A percentile compares a stretch with the other conserved stretches of the same genome.
Conservation (phyloP, 2,797 vertebrate genomes). For the Micropoecilia bifurca region DNA sequence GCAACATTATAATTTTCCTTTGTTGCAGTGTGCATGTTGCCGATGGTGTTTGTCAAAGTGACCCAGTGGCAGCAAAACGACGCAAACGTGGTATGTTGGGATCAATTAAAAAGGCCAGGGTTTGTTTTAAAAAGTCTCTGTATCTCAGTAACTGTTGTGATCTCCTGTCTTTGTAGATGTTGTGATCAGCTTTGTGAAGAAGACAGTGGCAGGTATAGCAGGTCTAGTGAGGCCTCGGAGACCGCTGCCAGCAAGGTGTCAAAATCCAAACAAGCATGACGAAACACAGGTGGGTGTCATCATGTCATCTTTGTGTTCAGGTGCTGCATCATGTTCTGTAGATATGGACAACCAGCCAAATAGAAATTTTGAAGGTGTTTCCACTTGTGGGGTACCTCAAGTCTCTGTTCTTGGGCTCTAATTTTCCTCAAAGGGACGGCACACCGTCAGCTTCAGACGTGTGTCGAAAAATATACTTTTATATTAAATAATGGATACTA, state of each 20-base stretch:
- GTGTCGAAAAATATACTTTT: not conserved
- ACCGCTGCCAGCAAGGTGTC: slow-evolving; percentile 39
- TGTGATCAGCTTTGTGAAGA: slow-evolving; percentile 81
- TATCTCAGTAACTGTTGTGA: not conserved
- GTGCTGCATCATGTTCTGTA: not conserved
- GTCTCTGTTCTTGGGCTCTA: not conserved
- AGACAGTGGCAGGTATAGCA: slow-evolving; percentile 78
- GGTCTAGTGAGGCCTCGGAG: slow-evolving; percentile 73
- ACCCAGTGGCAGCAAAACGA: slow-evolving; percentile 78
- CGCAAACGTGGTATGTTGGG: slow-evolving; percentile 72
- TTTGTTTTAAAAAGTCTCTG: not conserved
- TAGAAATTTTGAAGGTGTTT: not conserved
- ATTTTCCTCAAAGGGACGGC: not conserved
- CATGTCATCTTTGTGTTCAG: not conserved
- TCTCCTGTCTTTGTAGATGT: slow-evolving; percentile 74
- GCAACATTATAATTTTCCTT: not conserved
- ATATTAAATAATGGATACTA: not conserved
- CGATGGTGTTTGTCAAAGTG: slow-evolving; percentile 68
- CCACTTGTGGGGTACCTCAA: not conserved
- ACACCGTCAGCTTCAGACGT: not conserved
- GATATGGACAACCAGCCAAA: not conserved
- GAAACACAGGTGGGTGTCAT: slow-evolving; percentile 59
- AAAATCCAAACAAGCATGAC: slow-evolving; percentile 52
- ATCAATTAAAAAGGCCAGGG: not conserved
- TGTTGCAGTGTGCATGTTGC: slow-evolving; percentile 76